These are phyloP conservation scores for Loris lydekkerianus DNA, from an alignment of 2,797 vertebrate species.

Conservation along the genomic window DNA sequence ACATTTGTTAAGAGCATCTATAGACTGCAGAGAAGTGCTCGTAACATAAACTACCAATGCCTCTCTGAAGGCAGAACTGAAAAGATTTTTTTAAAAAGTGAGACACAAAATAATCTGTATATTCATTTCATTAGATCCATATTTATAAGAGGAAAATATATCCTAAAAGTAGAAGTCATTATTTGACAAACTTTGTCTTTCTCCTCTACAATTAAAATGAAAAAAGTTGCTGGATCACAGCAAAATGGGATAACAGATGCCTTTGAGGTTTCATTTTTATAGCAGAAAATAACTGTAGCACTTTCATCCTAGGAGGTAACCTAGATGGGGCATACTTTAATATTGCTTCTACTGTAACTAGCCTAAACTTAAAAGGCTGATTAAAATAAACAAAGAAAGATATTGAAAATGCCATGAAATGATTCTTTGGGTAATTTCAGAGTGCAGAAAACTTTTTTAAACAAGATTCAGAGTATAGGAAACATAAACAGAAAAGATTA, in stretches of 20 bases:
- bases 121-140: not conserved
- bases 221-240: slow-evolving; percentile 4
- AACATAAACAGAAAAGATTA: not conserved
- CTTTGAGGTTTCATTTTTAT: not conserved
- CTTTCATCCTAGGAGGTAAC: not conserved
- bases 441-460: slow-evolving; percentile 16
- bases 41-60: not conserved
- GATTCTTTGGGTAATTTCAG: slow-evolving; percentile 5
- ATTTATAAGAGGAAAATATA: not conserved
- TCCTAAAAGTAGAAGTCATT: not conserved
- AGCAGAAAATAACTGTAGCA: slow-evolving; percentile 11
- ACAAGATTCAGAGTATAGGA: not conserved
- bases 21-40: not conserved
- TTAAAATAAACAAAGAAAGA: slow-evolving; percentile 15
- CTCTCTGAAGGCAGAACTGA: not conserved
- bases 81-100: not conserved
- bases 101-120: not conserved
- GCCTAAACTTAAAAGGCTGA: not conserved
- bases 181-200: not conserved
- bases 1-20: not conserved
- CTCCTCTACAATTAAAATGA: not conserved
- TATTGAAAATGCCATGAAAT: slow-evolving; percentile 19
- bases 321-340: not conserved
- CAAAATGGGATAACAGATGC: not conserved
- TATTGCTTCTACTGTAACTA: not conserved